A percentile compares a stretch with the other conserved stretches of the same genome.
phyloP scores from a whole-genome alignment of 2,888 invertebrate genomes.

The Liopterus haemorrhoidalis region DNA sequence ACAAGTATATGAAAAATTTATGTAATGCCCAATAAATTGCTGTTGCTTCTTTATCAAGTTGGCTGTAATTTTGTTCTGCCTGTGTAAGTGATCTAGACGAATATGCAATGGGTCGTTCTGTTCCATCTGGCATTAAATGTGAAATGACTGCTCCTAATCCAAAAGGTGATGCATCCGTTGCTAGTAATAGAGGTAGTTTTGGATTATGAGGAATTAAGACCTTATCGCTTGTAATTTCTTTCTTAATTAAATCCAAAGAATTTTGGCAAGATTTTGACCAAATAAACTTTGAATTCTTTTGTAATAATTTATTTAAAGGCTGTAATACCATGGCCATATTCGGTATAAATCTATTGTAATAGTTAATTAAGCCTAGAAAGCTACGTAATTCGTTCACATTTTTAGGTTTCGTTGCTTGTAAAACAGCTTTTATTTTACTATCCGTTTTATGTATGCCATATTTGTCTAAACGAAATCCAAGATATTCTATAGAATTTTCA shows the following conservation, averaged over 20 bases:
- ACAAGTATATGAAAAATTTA: constrained; percentile 6
- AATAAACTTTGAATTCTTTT: constrained; percentile 16
- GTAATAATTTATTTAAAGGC: constrained; percentile 14
- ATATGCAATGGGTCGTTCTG: constrained; percentile 39
- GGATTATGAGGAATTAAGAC: constrained; percentile 32
- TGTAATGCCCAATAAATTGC: constrained; percentile 9
- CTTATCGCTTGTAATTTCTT: constrained; percentile 29
- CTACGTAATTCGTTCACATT: constrained; percentile 24
- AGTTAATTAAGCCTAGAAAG: constrained; percentile 27
- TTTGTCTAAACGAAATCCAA: constrained; percentile 24
- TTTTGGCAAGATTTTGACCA: constrained; percentile 26
- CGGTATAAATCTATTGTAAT: constrained; percentile 24
- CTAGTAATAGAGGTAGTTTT: constrained; percentile 32
- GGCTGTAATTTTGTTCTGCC: constrained; percentile 1
- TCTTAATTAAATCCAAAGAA: constrained; percentile 24
- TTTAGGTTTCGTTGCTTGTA: constrained; percentile 15
- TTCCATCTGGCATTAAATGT: constrained; percentile 34
- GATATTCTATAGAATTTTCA: constrained; percentile 21
- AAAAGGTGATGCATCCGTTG: constrained; percentile 38
- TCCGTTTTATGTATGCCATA: constrained; percentile 17
- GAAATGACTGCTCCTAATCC: constrained; percentile 26
- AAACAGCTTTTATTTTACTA: constrained; percentile 25
- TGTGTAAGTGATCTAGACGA: constrained; percentile 10
- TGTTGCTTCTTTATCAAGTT: constrained; percentile 4
- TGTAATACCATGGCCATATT: constrained; percentile 10